Conservation (phyloP, 2,113 vertebrate genomes). For the Brachyistius frenatus region DNA sequence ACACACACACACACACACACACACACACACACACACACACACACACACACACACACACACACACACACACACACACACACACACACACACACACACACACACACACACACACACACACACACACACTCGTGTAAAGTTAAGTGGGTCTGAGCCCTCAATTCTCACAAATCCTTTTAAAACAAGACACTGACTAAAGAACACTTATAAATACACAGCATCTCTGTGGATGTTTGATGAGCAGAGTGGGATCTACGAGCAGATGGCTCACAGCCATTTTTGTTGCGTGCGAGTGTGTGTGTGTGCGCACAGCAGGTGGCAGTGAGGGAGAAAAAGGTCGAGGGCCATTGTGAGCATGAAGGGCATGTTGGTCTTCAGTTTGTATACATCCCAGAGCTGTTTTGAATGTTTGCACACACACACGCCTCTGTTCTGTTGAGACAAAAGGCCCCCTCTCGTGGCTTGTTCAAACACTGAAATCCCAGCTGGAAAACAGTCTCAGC, state of each 20-base stretch:
- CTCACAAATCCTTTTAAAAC: constrained; percentile 35
- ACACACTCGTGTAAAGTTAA: constrained; percentile 2
- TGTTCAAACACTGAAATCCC: constrained; percentile 34
- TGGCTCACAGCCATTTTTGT: background rate
- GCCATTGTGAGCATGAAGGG: constrained; percentile 2
- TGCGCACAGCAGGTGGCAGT: background rate
- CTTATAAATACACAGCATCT: constrained; percentile 40
- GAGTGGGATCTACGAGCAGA: constrained; percentile 25
- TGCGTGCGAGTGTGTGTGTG: background rate
- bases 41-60: background rate
- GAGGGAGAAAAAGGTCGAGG: background rate
- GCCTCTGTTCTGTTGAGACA: background rate
- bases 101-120: constrained; percentile 4
- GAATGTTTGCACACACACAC: background rate
- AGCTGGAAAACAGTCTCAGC: constrained; percentile 8
- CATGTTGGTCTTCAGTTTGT: constrained; percentile 27
- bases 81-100: background rate
- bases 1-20: background rate
- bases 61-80: background rate
- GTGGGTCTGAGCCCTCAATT: constrained; percentile 12
- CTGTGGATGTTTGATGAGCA: constrained; percentile 29
- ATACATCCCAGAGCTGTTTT: background rate
- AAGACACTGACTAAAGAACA: constrained; percentile 11
- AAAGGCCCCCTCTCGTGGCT: constrained; percentile 45
- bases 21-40: background rate